Percentiles rank a stretch among this genome's conserved stretches.
phyloP scores from a whole-genome alignment of 2,888 invertebrate species.

The Fissipunctia ypsillon region DNA sequence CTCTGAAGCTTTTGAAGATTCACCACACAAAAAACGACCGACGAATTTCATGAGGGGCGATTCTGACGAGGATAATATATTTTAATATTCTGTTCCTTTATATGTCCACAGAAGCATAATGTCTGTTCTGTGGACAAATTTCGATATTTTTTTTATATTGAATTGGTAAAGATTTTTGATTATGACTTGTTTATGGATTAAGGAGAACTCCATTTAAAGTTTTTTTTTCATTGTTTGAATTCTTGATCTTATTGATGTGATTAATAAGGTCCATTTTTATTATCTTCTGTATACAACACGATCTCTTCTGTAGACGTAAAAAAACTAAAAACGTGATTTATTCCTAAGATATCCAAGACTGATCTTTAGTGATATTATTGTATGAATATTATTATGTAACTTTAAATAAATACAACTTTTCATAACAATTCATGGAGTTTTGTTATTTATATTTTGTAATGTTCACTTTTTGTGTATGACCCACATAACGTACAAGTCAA shows the following conservation, averaged over 20 bases:
- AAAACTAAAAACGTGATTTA: constrained; percentile 10
- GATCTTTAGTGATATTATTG: constrained; percentile 8
- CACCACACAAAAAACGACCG: neutral
- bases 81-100: neutral
- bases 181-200: neutral
- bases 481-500: too few species aligned
- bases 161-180: neutral
- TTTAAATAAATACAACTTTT: constrained; percentile 3
- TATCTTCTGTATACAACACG: neutral
- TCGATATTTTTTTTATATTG: neutral
- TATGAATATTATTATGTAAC: neutral
- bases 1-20: neutral
- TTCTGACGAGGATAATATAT: constrained; percentile 1
- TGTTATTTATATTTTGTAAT: neutral
- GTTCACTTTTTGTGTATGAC: constrained; percentile 4
- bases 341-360: constrained; percentile 11
- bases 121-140: constrained; percentile 7
- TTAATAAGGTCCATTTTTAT: neutral
- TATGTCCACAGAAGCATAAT: constrained; percentile 1
- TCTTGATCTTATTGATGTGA: neutral
- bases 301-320: constrained; percentile 9
- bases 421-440: neutral
- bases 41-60: neutral
- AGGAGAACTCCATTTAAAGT: constrained; percentile 2
- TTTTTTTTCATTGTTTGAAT: neutral